Conservation (phyloP, 2,797 vertebrate species). For the Atherinosoma microstoma region DNA sequence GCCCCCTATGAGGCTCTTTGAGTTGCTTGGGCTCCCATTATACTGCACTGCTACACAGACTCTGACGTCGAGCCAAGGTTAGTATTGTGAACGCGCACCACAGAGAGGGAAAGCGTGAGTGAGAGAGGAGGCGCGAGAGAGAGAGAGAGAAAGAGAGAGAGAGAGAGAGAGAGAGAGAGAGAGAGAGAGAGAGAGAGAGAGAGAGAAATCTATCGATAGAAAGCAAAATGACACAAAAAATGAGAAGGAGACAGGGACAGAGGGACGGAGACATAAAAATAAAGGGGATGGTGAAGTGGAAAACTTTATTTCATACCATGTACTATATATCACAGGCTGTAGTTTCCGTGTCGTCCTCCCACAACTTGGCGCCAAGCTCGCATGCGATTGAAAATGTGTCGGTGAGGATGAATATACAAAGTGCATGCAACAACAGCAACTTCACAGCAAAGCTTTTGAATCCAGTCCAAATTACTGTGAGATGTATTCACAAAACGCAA, state of each 20-base stretch:
- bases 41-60: slow-evolving; percentile 97
- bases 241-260: not conserved
- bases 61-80: slow-evolving; percentile 96
- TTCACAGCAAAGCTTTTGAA: slow-evolving; percentile 12
- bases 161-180: slow-evolving; percentile 8
- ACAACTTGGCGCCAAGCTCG: slow-evolving; percentile 20
- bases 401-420: slow-evolving; percentile 1
- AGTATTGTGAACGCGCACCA: slow-evolving; percentile 79
- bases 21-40: slow-evolving; percentile 88
- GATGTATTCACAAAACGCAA: not conserved
- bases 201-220: not conserved
- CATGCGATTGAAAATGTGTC: not conserved
- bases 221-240: not conserved
- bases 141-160: slow-evolving; percentile 14
- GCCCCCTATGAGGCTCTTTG: slow-evolving; percentile 79
- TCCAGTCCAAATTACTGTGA: not conserved
- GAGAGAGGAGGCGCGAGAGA: slow-evolving; percentile 53
- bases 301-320: slow-evolving; percentile 31
- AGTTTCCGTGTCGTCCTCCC: not conserved
- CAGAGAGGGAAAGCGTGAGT: slow-evolving; percentile 75
- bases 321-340: not conserved
- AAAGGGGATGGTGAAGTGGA: not conserved
- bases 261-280: not conserved
- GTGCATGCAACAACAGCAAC: slow-evolving; percentile 3
- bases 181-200: not conserved